Percentiles rank a stretch among this genome's conserved stretches.
Evolutionary conservation across 2,888 invertebrate genomes (phyloP).

Genomic region (Parnassius glacialis): DNA sequence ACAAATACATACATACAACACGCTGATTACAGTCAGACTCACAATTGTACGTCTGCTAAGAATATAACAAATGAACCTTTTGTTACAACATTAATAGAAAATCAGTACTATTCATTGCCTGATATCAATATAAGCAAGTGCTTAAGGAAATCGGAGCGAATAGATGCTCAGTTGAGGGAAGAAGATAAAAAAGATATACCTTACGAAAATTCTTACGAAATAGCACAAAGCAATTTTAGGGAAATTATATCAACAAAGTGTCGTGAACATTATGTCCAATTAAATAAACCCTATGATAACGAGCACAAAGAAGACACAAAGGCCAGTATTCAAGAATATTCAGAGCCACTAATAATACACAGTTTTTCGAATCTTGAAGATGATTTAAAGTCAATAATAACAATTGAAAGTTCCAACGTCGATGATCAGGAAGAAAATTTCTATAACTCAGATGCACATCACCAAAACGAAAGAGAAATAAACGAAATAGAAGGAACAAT

Average conservation of each 20-base stretch:
- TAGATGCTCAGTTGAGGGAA: conserved; percentile 84
- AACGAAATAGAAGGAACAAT: conserved; percentile 78
- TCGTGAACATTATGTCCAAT: conserved; percentile 65
- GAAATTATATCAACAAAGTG: conserved; percentile 62
- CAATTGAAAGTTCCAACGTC: conserved; percentile 67
- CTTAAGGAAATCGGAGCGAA: conserved; percentile 85
- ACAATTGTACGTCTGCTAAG: conserved; percentile 64
- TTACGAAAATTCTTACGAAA: conserved; percentile 70
- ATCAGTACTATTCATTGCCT: conserved; percentile 86
- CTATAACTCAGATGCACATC: conserved; percentile 63
- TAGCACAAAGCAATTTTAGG: conserved; percentile 66
- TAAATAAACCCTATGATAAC: conserved; percentile 57
- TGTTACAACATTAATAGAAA: conserved; percentile 80
- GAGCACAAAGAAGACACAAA: conserved; percentile 42
- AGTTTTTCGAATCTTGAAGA: conserved; percentile 69
- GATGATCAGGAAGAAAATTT: conserved; percentile 62
- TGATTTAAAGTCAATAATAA: conserved; percentile 72
- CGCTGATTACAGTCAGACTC: conserved; percentile 63
- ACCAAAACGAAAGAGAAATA: conserved; percentile 75
- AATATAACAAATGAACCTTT: conserved; percentile 76
- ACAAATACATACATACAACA: conserved; percentile 68
- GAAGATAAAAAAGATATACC: conserved; percentile 70
- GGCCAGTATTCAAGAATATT: conserved; percentile 54
- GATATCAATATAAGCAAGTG: conserved; percentile 86
- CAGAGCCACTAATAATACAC: conserved; percentile 59